These are phyloP conservation scores for Calosoma granatense DNA, from an alignment of 1,140 invertebrate genomes.

Conservation along the genomic window DNA sequence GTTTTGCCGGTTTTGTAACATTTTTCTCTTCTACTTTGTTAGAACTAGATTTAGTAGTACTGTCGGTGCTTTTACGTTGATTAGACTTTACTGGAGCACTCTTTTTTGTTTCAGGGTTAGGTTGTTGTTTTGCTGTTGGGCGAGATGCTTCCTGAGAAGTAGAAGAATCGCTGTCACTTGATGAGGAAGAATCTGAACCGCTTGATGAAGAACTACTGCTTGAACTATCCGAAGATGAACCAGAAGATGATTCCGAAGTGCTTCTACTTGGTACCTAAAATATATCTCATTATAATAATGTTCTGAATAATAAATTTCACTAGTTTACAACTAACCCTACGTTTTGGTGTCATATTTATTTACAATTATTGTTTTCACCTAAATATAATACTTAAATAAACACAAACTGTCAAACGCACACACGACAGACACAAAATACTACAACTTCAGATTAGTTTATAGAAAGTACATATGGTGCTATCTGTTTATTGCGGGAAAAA, in stretches of 20 bases:
- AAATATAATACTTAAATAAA: no score
- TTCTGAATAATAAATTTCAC: background rate
- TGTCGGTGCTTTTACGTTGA: constrained; percentile 33
- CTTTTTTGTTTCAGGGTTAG: constrained; percentile 40
- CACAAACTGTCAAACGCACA: no score
- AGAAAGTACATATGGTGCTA: no score
- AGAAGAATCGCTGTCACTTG: constrained; percentile 47
- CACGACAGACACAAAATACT: no score
- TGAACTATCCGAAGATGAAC: constrained; percentile 45
- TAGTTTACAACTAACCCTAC: background rate
- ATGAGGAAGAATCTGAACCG: constrained; percentile 59
- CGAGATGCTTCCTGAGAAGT: constrained; percentile 33
- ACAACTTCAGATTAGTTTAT: no score
- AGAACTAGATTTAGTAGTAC: constrained; percentile 26
- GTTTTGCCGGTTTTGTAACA: constrained; percentile 32
- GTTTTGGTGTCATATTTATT: background rate
- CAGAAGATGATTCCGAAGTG: constrained; percentile 48
- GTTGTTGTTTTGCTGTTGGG: constrained; percentile 35
- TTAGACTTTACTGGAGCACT: constrained; percentile 34
- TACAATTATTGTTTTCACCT: no score
- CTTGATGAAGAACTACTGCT: constrained; percentile 56
- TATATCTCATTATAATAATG: background rate
- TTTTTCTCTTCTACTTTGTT: constrained; percentile 18
- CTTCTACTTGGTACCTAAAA: constrained; percentile 16
- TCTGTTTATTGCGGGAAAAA: no score